Base-by-base conservation (phyloP, 2,888 invertebrate species). In the Trachelus stipa region DNA sequence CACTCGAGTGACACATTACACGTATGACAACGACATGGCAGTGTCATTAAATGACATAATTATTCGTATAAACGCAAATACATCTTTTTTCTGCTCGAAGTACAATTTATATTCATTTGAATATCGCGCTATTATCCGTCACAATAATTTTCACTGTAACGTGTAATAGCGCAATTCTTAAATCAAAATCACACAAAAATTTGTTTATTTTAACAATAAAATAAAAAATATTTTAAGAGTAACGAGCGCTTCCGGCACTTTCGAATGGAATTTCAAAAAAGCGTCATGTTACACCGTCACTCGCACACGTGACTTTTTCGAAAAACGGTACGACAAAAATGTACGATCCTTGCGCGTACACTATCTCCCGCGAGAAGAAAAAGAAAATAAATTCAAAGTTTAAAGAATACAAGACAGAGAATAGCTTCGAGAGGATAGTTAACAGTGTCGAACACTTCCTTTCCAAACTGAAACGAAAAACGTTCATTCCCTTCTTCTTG, bases 381-480 rank as follows among this genome's bases (percentile, higher is more conserved):
- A 40, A 23, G 0, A 23, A 23, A 56, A 23, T 9, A 56, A 56
- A 56, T 9, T 23, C 9, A 56, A 56, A 56, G 35, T 56, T 23
- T 1, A 23, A 23, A 56, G 23, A 23, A 56, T 56, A 56, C 23
- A 56, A 23, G 56, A 1, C 23, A 56, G 23, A 56, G 56, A 56
- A 9, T 23, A 23, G 56, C 56, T 56, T 56, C 56, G 56, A 56
- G 23, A 56, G 56, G 56, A 56, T 56, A 9, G 56, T 9, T 9
- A 6, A 56, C 56, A 56, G 56, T 56, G 56, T 56, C 23, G 23
- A 56, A 71, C 71, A 71, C 31, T 33, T 31, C 71, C 33, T 71
- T 80, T 82, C 77, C 78, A 77, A 73, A 83, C 83, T 83, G 84
- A 83, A 79, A 83, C 79, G 81, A 80, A 82, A 82, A 83, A 82